phyloP scores from a whole-genome alignment of 2,797 vertebrate species.

The Yasuhikotakia modesta region DNA sequence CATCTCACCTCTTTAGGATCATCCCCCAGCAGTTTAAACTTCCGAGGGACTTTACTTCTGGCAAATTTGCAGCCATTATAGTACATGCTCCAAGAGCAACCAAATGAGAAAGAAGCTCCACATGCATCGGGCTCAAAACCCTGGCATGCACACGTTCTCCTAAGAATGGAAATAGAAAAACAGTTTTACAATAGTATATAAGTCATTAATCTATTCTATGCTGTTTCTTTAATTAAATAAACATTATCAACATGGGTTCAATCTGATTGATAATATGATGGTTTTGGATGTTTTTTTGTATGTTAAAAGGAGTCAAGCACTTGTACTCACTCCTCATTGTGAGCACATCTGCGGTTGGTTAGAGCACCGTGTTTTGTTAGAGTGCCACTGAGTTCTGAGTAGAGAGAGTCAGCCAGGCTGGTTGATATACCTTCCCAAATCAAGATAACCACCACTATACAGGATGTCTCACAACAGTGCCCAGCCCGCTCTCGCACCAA shows the following conservation, averaged over 20 bases:
- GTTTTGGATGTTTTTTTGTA: neutral
- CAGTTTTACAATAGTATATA: neutral
- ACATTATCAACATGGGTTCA: neutral
- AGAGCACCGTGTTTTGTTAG: slow-evolving; percentile 86
- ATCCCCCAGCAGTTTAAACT: slow-evolving; percentile 94
- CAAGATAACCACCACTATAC: slow-evolving; percentile 91
- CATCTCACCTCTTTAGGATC: slow-evolving; percentile 91
- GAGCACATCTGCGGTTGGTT: slow-evolving; percentile 92
- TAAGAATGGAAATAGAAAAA: slow-evolving; percentile 59
- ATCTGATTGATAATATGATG: neutral
- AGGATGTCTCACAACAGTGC: slow-evolving; percentile 87
- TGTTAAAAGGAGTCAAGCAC: slow-evolving; percentile 9
- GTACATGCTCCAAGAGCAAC: slow-evolving; percentile 99
- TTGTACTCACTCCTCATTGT: slow-evolving; percentile 94
- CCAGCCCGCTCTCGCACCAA: slow-evolving; percentile 89
- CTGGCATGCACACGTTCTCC: slow-evolving; percentile 97
- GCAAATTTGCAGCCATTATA: slow-evolving; percentile 99
- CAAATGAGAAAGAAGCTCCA: slow-evolving; percentile 98
- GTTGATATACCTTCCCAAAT: slow-evolving; percentile 92
- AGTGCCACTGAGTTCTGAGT: slow-evolving; percentile 86
- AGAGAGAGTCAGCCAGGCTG: slow-evolving; percentile 86
- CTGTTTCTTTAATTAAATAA: neutral
- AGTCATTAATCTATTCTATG: neutral
- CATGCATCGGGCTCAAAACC: slow-evolving; percentile 90
- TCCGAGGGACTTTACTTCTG: slow-evolving; percentile 96